Evolutionary conservation across 2,113 vertebrate species (phyloP).

Genomic region (Junco hyemalis): DNA sequence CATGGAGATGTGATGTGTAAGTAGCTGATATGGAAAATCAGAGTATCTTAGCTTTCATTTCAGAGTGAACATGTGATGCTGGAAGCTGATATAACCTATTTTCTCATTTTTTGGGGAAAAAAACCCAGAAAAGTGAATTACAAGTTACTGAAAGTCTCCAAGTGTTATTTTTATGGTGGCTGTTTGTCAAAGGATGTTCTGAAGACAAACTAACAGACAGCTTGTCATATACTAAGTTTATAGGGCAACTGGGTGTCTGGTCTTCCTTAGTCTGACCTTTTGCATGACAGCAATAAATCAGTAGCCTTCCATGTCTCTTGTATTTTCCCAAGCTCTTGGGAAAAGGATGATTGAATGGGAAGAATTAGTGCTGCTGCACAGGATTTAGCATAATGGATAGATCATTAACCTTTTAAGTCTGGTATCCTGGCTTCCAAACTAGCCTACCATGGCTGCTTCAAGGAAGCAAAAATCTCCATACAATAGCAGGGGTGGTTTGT

Average conservation of each 20-base stretch:
- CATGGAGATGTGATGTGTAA: neutral
- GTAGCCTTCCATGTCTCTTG: neutral
- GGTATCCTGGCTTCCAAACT: slow-evolving; percentile 4
- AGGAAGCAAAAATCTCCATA: neutral
- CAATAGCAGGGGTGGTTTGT: neutral
- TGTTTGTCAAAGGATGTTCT: neutral
- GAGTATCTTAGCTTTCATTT: neutral
- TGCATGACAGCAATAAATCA: slow-evolving; percentile 54
- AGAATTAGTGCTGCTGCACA: slow-evolving; percentile 39
- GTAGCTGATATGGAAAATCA: neutral
- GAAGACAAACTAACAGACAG: neutral
- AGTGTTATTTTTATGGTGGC: neutral
- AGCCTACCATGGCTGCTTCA: neutral
- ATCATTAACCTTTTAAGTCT: slow-evolving; percentile 32
- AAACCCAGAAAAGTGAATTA: neutral
- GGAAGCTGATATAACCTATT: neutral
- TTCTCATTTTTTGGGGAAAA: neutral
- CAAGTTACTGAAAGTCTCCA: neutral
- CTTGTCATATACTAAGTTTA: neutral
- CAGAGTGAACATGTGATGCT: neutral
- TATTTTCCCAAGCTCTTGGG: slow-evolving; percentile 32
- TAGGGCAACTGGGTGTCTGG: neutral
- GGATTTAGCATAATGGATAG: slow-evolving; percentile 44
- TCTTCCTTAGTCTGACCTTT: slow-evolving; percentile 52
- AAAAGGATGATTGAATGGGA: slow-evolving; percentile 42